phyloP scores from a whole-genome alignment of 2,113 vertebrate genomes.

The Herpetotheres cachinnans region DNA sequence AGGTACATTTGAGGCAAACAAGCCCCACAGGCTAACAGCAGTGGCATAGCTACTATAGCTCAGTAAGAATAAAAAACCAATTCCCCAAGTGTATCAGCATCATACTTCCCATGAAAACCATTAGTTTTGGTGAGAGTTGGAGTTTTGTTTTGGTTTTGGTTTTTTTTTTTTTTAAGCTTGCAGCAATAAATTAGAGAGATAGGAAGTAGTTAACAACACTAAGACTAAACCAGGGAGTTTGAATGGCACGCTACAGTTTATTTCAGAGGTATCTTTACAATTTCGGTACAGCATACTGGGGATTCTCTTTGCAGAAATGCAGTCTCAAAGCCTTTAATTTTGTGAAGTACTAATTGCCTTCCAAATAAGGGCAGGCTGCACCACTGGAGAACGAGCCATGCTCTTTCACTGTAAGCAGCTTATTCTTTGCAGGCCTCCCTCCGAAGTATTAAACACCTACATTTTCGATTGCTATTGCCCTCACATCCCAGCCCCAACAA shows the following conservation, averaged over 20 bases:
- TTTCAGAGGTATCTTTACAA: background rate
- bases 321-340: background rate
- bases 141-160: background rate
- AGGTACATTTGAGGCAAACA: background rate
- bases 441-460: background rate
- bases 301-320: background rate
- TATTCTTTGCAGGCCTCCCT: background rate
- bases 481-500: background rate
- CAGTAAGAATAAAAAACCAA: background rate
- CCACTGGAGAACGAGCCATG: rapidly evolving
- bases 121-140: background rate
- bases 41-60: background rate
- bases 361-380: background rate
- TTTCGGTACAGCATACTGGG: background rate
- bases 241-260: background rate
- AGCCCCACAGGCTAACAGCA: background rate
- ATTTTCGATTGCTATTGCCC: background rate
- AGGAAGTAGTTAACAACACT: background rate
- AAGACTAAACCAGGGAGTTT: background rate
- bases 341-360: background rate
- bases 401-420: background rate
- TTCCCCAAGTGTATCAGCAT: background rate
- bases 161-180: background rate
- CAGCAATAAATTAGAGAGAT: background rate
- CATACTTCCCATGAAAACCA: background rate